Conservation (phyloP, 2,888 invertebrate genomes). For the Gandaritis pyraliata region DNA sequence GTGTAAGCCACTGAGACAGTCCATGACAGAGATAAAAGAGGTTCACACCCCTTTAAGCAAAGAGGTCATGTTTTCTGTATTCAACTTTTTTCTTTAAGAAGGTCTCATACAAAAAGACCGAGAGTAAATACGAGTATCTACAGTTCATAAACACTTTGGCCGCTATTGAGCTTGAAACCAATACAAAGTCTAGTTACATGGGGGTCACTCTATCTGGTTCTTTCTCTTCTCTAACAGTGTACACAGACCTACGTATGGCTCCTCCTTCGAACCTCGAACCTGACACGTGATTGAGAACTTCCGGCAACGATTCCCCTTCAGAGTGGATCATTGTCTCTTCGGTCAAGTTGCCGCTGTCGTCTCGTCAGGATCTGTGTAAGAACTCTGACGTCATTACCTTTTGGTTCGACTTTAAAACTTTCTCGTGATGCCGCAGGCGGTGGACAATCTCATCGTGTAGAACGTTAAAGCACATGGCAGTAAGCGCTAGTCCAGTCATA, state of each 20-base stretch:
- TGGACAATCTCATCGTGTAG: slow-evolving; percentile 95
- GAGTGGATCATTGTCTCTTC: slow-evolving; percentile 75
- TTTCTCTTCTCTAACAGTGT: slow-evolving; percentile 69
- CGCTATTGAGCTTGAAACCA: slow-evolving; percentile 40
- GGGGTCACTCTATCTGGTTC: slow-evolving; percentile 71
- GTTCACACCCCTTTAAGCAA: background rate
- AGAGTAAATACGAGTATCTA: slow-evolving; percentile 39
- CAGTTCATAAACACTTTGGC: slow-evolving; percentile 41
- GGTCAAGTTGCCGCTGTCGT: slow-evolving; percentile 71
- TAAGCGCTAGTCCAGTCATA: slow-evolving; percentile 94
- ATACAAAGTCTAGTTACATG: slow-evolving; percentile 56
- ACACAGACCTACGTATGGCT: slow-evolving; percentile 71
- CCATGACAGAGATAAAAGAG: background rate
- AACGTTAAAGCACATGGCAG: slow-evolving; percentile 96
- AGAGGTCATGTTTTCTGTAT: background rate
- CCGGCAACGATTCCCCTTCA: slow-evolving; percentile 76
- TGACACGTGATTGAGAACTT: slow-evolving; percentile 77
- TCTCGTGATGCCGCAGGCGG: slow-evolving; percentile 87
- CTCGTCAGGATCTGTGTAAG: slow-evolving; percentile 79
- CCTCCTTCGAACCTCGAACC: slow-evolving; percentile 67
- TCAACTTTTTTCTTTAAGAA: slow-evolving; percentile 4
- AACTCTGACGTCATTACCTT: slow-evolving; percentile 76
- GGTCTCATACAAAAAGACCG: slow-evolving; percentile 18
- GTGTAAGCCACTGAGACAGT: background rate
- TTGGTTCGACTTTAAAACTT: slow-evolving; percentile 67